Conservation (phyloP, 2,113 vertebrate genomes). For the Mirounga angustirostris region DNA sequence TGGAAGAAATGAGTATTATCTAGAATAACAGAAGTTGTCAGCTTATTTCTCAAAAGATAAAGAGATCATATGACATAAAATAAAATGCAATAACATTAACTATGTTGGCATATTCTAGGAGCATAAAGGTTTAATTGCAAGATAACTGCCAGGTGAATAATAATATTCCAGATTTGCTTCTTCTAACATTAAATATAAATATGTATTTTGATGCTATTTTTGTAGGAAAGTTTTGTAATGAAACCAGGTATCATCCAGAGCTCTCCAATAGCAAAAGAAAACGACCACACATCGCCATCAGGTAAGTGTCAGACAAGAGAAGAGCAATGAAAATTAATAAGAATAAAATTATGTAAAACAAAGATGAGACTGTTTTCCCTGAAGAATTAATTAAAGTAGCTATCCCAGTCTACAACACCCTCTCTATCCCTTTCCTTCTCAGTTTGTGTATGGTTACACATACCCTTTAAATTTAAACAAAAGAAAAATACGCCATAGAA, state of each 20-base stretch:
- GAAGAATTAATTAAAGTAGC: slow-evolving; percentile 44
- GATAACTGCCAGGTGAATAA: slow-evolving; percentile 51
- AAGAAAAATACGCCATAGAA: background rate
- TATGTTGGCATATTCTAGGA: slow-evolving; percentile 8
- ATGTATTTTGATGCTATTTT: background rate
- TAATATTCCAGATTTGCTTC: background rate
- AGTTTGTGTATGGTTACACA: background rate
- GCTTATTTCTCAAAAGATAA: slow-evolving; percentile 57
- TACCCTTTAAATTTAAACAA: background rate
- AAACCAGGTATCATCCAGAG: background rate
- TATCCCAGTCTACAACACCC: background rate
- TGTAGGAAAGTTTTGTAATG: slow-evolving; percentile 7
- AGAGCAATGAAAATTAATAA: background rate
- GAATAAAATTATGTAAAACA: slow-evolving; percentile 40
- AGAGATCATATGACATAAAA: slow-evolving; percentile 47
- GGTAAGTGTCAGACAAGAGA: slow-evolving; percentile 17
- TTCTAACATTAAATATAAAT: slow-evolving; percentile 51
- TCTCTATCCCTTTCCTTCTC: background rate
- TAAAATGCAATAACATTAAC: background rate
- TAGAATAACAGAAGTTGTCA: slow-evolving; percentile 38
- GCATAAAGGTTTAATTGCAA: slow-evolving; percentile 64
- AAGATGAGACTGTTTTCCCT: slow-evolving; percentile 39
- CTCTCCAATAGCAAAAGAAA: slow-evolving; percentile 43
- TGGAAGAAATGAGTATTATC: slow-evolving; percentile 5
- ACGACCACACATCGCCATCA: background rate